Conservation (phyloP, 2,797 vertebrate species). For the Smutsia temminckii region DNA sequence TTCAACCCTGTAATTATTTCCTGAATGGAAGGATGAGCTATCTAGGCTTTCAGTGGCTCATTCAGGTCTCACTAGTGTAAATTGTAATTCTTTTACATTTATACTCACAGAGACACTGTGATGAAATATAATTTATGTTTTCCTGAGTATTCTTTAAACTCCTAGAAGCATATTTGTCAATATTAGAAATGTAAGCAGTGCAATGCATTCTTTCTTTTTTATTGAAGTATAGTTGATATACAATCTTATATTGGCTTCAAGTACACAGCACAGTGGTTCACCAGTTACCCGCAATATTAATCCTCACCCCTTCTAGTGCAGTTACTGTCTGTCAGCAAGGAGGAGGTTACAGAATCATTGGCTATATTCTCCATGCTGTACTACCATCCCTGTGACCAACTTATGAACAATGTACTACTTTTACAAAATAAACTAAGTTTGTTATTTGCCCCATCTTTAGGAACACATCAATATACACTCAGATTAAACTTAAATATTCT, state of each 20-base stretch:
- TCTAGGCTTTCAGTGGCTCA: neutral
- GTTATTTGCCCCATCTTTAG: neutral
- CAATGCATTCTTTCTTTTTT: neutral
- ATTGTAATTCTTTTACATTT: neutral
- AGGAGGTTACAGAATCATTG: no score
- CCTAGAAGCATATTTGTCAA: neutral
- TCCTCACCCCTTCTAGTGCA: no score
- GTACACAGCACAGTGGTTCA: no score
- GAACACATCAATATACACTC: neutral
- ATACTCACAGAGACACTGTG: neutral
- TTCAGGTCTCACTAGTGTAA: neutral
- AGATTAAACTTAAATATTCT: slow-evolving; percentile 24
- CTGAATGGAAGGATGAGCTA: neutral
- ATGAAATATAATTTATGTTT: slow-evolving; percentile 20
- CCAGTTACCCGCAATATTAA: no score
- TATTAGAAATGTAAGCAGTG: neutral
- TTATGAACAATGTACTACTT: neutral
- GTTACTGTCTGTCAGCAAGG: no score
- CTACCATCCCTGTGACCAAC: no score
- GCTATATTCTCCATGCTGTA: no score
- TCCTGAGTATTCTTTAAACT: neutral
- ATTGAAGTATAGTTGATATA: no score
- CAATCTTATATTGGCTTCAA: no score
- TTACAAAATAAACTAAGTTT: neutral
- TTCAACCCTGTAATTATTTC: neutral